Conservation (phyloP, 2,113 vertebrate genomes). For the Crypturellus undulatus region DNA sequence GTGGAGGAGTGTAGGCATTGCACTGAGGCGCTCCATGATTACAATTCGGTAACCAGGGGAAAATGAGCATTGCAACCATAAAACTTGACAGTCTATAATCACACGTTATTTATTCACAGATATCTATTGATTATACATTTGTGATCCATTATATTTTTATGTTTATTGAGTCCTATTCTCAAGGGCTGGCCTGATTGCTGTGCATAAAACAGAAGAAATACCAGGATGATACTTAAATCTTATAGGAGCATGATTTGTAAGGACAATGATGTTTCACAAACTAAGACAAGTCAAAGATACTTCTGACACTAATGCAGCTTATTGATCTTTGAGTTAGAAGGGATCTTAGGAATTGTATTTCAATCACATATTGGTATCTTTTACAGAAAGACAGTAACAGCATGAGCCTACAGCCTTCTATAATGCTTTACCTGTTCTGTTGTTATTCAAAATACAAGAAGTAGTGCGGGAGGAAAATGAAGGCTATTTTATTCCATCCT, state of each 20-base stretch:
- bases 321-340: conserved; percentile 33
- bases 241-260: not conserved
- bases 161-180: not conserved
- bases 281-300: not conserved
- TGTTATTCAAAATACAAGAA: conserved; percentile 49
- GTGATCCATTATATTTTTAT: not conserved
- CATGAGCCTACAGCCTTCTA: not conserved
- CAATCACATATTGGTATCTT: not conserved
- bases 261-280: not conserved
- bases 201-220: not conserved
- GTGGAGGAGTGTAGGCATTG: not conserved
- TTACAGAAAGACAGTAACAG: conserved; percentile 10
- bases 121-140: not conserved
- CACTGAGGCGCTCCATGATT: not conserved
- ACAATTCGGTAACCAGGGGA: not conserved
- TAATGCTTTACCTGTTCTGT: conserved; percentile 53
- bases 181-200: not conserved
- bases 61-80: not conserved
- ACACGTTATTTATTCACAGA: conserved; percentile 22
- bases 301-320: not conserved
- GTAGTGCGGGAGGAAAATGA: not conserved
- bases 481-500: conserved; percentile 24
- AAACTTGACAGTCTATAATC: not conserved
- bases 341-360: not conserved
- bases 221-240: not conserved